Evolutionary conservation across 2,888 invertebrate species (phyloP), one percentile per base, ranked within the genome.

Genomic region (Heliconius sara): DNA sequence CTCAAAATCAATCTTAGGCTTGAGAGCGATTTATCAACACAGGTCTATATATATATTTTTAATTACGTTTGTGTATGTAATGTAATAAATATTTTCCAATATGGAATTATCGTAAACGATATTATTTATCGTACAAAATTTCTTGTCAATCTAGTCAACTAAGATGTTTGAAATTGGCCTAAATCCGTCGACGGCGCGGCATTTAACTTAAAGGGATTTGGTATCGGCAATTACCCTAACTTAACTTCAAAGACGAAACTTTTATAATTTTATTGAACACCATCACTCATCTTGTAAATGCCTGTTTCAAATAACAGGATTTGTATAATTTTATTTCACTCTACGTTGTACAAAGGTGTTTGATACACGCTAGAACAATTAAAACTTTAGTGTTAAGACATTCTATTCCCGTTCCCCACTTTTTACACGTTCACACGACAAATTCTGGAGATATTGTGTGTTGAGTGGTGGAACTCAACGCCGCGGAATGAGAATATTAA

Each of bases 211-310:
- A 73, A 73, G 43, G 67, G 73, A 67, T 73, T 78, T 66, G 39
- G 67, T 73, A 73, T 78, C 73, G 73, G 39, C 73, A 74, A 68
- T 74, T 74, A 78, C 60, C 57, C 43, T 43, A 68, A 68, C 60
- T 74, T 63, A 47, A 60, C 60, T 27, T 74, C 74, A 74, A 74
- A 78, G 74, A 43, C 60, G 27, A 78, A 78, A 78, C 68, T 78
- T 78, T 78, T 68, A 74, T 74, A 25, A 68, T 78, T 72, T 52
- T 68, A 27, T 67, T 57, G 74, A 73, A 74, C 7, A 73, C 39
- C 22, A 47, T 52, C 34, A 74, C 67, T 39, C 71, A 73, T 73
- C 27, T 57, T 34, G 12, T 66, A 72, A 65, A 77, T 30, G 65
- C n/a, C 71, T 19, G 71, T 30, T 65, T 39, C 7, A 78, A 52